These are phyloP conservation scores for Spilosoma lubricipeda DNA, from an alignment of 2,888 invertebrate genomes.

Conservation along the genomic window DNA sequence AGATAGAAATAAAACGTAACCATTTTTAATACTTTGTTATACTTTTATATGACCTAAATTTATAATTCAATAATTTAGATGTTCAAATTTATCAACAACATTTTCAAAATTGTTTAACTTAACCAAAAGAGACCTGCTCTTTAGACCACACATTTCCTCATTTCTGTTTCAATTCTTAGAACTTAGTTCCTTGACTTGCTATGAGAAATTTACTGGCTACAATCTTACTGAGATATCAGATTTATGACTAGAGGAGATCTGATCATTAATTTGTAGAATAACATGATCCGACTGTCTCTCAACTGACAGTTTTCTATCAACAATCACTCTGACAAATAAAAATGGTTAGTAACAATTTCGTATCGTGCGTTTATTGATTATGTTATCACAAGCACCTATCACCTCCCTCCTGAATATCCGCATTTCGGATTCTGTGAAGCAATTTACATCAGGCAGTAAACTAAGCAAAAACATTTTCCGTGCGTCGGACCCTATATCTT, in stretches of 20 bases:
- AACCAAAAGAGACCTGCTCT: background rate
- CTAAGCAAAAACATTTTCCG: constrained; percentile 57
- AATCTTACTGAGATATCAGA: background rate
- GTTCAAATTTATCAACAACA: background rate
- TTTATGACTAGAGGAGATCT: background rate
- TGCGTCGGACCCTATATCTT: constrained; percentile 43
- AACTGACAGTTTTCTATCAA: background rate
- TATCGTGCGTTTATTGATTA: constrained; percentile 45
- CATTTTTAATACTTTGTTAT: background rate
- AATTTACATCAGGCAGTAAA: constrained; percentile 52
- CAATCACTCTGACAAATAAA: constrained; percentile 31
- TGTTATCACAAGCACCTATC: constrained; percentile 49
- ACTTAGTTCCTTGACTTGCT: background rate
- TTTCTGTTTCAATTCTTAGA: background rate
- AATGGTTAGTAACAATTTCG: constrained; percentile 18
- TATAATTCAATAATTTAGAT: background rate
- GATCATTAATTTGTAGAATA: background rate
- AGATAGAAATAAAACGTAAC: background rate
- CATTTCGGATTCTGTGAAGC: constrained; percentile 55
- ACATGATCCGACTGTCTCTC: background rate
- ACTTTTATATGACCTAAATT: background rate
- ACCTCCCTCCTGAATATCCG: constrained; percentile 50
- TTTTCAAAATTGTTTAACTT: background rate
- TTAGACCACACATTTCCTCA: background rate
- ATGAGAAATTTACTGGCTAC: background rate